Percentiles rank a stretch among this genome's conserved stretches.
Conservation (phyloP, 2,888 invertebrate species). For the Cheilosia vulpina region DNA sequence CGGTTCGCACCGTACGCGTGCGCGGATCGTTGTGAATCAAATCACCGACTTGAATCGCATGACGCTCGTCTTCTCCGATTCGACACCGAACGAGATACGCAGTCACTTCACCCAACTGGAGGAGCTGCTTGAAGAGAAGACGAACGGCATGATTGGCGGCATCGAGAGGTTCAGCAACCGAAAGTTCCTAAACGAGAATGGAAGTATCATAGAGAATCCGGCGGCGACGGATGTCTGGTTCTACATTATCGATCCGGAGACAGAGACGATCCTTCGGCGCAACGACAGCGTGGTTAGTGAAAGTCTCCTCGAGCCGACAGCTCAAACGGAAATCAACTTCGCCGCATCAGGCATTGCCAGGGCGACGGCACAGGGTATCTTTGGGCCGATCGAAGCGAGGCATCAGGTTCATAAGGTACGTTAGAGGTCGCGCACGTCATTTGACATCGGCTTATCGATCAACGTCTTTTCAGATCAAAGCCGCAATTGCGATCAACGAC, state of each 20-base stretch:
- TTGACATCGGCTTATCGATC: background rate
- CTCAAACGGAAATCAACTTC: slow-evolving; percentile 88
- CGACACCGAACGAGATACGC: slow-evolving; percentile 88
- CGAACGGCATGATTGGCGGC: slow-evolving; percentile 89
- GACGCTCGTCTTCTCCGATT: slow-evolving; percentile 90
- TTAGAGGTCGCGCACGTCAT: background rate
- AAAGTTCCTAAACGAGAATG: slow-evolving; percentile 89
- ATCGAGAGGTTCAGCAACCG: slow-evolving; percentile 93
- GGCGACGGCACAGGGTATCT: slow-evolving; percentile 88
- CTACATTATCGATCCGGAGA: slow-evolving; percentile 91
- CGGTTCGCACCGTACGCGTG: slow-evolving; percentile 82
- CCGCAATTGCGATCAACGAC: slow-evolving; percentile 85
- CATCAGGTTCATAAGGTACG: slow-evolving; percentile 82
- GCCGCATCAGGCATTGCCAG: slow-evolving; percentile 88
- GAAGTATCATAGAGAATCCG: slow-evolving; percentile 88
- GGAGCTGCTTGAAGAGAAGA: slow-evolving; percentile 84
- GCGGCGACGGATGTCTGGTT: slow-evolving; percentile 94
- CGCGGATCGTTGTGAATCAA: slow-evolving; percentile 86
- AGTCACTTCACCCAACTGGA: slow-evolving; percentile 84
- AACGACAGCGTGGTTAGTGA: slow-evolving; percentile 89
- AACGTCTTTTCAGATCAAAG: slow-evolving; percentile 82
- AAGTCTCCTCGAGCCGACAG: slow-evolving; percentile 87
- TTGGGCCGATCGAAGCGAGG: slow-evolving; percentile 84
- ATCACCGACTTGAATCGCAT: slow-evolving; percentile 91
- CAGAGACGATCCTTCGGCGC: slow-evolving; percentile 89